Evolutionary conservation across 2,797 vertebrate genomes (phyloP).

Genomic region (Anguilla anguilla): DNA sequence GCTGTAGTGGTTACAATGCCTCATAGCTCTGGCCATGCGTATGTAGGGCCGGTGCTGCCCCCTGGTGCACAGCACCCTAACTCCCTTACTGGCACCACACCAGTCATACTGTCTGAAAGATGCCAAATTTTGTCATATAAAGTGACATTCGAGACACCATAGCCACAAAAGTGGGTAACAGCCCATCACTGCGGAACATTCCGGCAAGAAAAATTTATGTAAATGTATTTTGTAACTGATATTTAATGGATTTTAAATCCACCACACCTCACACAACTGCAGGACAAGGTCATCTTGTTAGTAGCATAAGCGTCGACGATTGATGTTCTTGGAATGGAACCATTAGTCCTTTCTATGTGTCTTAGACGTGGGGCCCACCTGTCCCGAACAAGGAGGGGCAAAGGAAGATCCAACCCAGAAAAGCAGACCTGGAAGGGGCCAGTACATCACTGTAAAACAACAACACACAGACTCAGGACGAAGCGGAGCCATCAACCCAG

Average conservation of each 20-base stretch:
- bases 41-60: too few species aligned
- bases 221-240: not conserved
- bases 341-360: not conserved
- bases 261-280: not conserved
- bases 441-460: not conserved
- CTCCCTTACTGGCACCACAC: too few species aligned
- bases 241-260: not conserved
- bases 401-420: not conserved
- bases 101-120: not conserved
- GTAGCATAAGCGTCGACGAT: not conserved
- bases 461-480: not conserved
- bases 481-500: not conserved
- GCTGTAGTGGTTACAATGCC: too few species aligned
- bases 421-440: not conserved
- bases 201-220: not conserved
- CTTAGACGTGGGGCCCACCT: not conserved
- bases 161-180: not conserved
- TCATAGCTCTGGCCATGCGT: too few species aligned
- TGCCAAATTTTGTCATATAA: not conserved
- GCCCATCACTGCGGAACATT: not conserved
- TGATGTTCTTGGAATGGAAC: not conserved
- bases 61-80: too few species aligned
- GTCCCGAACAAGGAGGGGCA: not conserved
- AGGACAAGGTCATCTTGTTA: not conserved
- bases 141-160: not conserved